These are phyloP conservation scores for Silvanus unidentatus DNA, from an alignment of 2,888 invertebrate genomes.

Conservation along the genomic window DNA sequence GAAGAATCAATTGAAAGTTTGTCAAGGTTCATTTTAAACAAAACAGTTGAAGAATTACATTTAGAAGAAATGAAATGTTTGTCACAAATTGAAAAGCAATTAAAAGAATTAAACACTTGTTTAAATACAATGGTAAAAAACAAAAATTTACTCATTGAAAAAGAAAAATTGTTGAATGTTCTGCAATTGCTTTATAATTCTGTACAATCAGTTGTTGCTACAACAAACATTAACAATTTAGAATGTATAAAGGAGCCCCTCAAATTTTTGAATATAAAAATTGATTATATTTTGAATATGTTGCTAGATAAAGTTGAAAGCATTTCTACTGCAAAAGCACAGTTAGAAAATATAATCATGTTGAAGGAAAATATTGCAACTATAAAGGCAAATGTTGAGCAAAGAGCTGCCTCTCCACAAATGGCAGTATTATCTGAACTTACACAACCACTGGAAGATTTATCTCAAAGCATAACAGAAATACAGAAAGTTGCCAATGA, in stretches of 20 bases:
- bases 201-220: not conserved
- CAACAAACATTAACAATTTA: conserved; percentile 3
- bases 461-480: not conserved
- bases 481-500: not conserved
- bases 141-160: no score
- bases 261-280: conserved; percentile 20
- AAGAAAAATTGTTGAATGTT: no score
- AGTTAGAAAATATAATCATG: not conserved
- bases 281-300: conserved; percentile 16
- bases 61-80: no score
- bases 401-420: not conserved
- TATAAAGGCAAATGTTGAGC: not conserved
- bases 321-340: not conserved
- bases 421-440: conserved; percentile 12
- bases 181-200: no score
- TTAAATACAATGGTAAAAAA: no score
- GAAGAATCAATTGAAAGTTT: conserved; percentile 1
- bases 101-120: no score
- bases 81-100: no score
- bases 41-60: not conserved
- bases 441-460: not conserved
- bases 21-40: not conserved
- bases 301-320: not conserved
- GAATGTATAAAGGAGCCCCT: conserved; percentile 21
- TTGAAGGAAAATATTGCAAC: not conserved